Evolutionary conservation across 2,888 invertebrate species (phyloP).

Genomic region (Drosophila nr. medialis): DNA sequence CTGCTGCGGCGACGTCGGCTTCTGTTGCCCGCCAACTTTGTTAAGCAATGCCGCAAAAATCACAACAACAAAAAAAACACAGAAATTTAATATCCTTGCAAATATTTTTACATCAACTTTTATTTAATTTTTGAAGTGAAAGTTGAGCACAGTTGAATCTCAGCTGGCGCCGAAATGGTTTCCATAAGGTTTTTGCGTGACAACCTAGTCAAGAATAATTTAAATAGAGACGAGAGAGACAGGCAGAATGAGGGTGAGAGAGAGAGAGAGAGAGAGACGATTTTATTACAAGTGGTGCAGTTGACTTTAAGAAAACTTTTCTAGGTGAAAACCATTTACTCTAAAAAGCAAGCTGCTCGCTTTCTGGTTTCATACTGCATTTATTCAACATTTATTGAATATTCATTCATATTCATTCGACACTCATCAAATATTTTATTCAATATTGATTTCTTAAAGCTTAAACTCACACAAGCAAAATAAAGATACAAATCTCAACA

Average conservation of each 20-base stretch:
- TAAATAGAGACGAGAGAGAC: background rate
- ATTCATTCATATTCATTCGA: background rate
- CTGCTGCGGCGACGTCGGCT: slow-evolving; percentile 23
- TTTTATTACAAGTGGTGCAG: background rate
- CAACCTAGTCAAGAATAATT: background rate
- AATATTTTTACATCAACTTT: slow-evolving; percentile 52
- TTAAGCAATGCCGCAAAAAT: slow-evolving; percentile 3
- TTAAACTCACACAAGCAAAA: background rate
- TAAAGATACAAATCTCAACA: background rate
- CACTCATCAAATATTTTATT: background rate
- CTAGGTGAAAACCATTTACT: background rate
- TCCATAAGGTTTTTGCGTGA: background rate
- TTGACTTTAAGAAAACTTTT: background rate
- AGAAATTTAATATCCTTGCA: slow-evolving; percentile 53
- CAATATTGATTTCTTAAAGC: background rate
- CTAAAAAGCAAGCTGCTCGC: background rate
- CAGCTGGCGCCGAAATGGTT: slow-evolving; percentile 9
- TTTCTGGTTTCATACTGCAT: background rate
- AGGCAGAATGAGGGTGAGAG: background rate
- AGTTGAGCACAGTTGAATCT: slow-evolving; percentile 31
- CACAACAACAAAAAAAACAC: background rate
- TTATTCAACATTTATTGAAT: background rate
- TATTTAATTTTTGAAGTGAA: slow-evolving; percentile 42
- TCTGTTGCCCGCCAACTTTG: slow-evolving; percentile 37
- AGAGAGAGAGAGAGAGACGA: no score